Evolutionary conservation across 30 jellyfish, hydroid and myxozoan species (phyloP), one percentile per base, ranked within the genome.

Genomic region (Hydractinia echinata): DNA sequence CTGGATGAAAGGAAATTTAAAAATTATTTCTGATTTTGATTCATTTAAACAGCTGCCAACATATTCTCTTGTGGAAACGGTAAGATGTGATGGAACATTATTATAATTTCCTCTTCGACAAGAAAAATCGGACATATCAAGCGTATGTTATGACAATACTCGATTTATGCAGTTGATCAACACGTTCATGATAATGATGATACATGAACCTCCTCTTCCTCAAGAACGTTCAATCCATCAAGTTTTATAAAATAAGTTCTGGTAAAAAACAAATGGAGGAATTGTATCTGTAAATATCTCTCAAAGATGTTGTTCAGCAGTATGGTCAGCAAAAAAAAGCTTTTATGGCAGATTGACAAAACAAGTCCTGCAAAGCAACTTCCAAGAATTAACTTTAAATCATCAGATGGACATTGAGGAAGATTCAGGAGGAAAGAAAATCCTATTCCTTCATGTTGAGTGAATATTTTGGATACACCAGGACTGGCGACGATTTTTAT

Each of bases 21-120:
- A 15, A 19, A 80, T 5, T 21, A 9, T 61, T n/a, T n/a, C 69
- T 66, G 87, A 80, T 80, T 80, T 76, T 15, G 72, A 51, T 15
- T 16, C 70, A 55, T 83, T 49, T 66, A 66, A 66, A 54, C 72
- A 69, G 7, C 13, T 84, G 7, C 73, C 79, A 6, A 67, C 20
- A 50, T 20, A n/a, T 18, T 53, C 16, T 60, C 54, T 79, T 60
- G 16, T 80, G 20, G 68, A 20, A 4, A 60, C 10, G 11, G 90
- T 88, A 5, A 18, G 18, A 6, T 83, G 89, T 72, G 67, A 73
- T 76, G 96, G 96, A 51, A 54, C 96, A 3, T 61, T 89, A 5
- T 89, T 89, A 52, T 21, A 95, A 56, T 84, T 89, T 55, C 83
- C 79, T 30, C 61, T 89, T 54, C 82, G 96, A 66, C 83, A 83